Evolutionary conservation across 2,113 vertebrate species (phyloP), one percentile per base, ranked within the genome.

Genomic region (Myodes glareolus): DNA sequence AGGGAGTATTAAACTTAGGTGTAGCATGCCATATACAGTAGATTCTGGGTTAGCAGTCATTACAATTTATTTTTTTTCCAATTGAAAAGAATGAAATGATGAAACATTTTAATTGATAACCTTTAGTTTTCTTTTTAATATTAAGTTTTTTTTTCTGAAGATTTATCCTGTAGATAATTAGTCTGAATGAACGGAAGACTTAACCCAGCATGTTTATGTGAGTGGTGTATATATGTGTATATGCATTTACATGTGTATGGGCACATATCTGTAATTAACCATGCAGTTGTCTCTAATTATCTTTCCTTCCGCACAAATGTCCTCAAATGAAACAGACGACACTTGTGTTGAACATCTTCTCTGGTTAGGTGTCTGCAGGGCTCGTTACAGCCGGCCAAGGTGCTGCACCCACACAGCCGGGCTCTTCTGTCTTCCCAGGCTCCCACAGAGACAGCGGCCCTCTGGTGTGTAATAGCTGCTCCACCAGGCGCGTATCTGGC

Each of bases 41-140:
- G 92, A 68, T 82, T 89, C 91, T 88, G 39, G 86, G 58, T 97
- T 95, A 23, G 85, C 78, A 16, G 47, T 81, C 21, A 23, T 88
- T 94, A 93, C 70, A 97, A 61, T 81, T 85, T 70, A 75, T 42
- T 88, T 63, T 84, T 94, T 42, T 50, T 86, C 93, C 90, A 17
- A 25, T 81, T 72, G 67, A 33, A 67, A 63, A 23, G 8, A 92
- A 89, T 91, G 78, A 77, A 76, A 95, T 91, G 52, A 76, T 70
- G 70, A 92, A 8, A 33, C 72, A 17, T 72, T 93, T 77, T 94
- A 75, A 68, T 75, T 73, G 42, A 21, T 88, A 88, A 94, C 23
- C 3, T 3, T 94, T 50, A 89, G 77, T 91, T 23, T 3, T 76
- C 61, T 96, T 92, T 47, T 88, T 85, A 72, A 45, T 92, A 42